Evolutionary conservation across 2,888 invertebrate genomes (phyloP), one percentile per base, ranked within the genome.

Genomic region (Pristionchus maxplancki): DNA sequence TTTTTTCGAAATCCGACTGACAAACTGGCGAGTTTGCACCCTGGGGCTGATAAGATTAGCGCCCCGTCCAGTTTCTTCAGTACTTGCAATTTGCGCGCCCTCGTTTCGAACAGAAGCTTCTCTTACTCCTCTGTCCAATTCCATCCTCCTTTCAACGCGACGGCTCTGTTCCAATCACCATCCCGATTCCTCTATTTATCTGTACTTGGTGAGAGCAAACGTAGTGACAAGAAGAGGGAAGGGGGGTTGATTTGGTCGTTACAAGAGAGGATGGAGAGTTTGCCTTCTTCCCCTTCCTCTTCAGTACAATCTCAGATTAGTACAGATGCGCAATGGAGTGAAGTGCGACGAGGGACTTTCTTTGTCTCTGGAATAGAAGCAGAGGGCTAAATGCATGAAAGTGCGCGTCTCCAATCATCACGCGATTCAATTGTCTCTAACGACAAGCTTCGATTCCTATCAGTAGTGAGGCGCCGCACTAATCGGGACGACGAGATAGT

Each of bases 181-280:
- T 3, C 37, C 71, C n/a, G 37, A 13, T 71, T 20, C 71, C 24
- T 71, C 71, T 71, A 74, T 64, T 37, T 64, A 71, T 86, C 48
- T 48, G 67, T 84, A 62, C 81, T 86, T 89, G 88, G 87, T 88
- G 78, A 50, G 50, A 67, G 83, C 67, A 83, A 64, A 82, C 82
- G 87, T 50, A 88, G 86, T 64, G 50, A 74, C 84, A 64, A 88
- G 78, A 78, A 82, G 71, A 83, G 50, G 88, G 88, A 50, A 48
- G 28, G 67, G 81, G 15, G 34, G 74, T 44, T 88, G 88, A 89
- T 88, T 88, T 87, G 84, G 86, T 50, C 62, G 37, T 44, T 78
- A 48, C 44, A 78, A 44, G 78, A 78, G 44, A 40, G 74, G 40
- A 44, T 58, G 24, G 83, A 71, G 40, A 84, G 34, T 53, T 24